Evolutionary conservation across 2,797 vertebrate genomes (phyloP), one percentile per base, ranked within the genome.

Genomic region (Apogon hyalosoma): DNA sequence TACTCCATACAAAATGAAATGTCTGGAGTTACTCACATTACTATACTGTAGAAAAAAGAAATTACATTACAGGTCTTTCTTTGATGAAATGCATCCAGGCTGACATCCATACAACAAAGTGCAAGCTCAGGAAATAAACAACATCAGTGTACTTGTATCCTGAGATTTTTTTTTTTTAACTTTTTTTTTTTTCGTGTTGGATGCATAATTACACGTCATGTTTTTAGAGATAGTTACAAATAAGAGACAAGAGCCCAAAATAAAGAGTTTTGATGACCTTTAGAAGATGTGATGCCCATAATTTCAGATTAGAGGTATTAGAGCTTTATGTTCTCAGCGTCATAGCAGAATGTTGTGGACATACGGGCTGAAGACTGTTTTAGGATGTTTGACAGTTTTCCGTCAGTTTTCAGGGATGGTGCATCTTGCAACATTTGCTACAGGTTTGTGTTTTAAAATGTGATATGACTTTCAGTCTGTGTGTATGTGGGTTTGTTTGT

Each of bases 31-130:
- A 14, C 4, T 24, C 8, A 49, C 7, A 1, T 11, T n/a, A 36
- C 19, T n/a, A 7, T 43, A 15, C 14, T 28, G 21, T 24, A 3
- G 5, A 28, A 21, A 18, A 15, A 9, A 14, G 31, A 47, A 70
- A 61, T 33, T 9, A n/a, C 28, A 63, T 75, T 46, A 24, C 36
- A 50, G 19, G 33, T 48, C 24, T 18, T 12, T 24, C 8, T 7
- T 8, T 3, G 1, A 28, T 48, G 41, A 56, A 62, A 57, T 69
- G 2, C 63, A 51, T 55, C 33, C 8, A 42, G 18, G 16, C 39
- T 18, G 59, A 67, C 73, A 66, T 71, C 54, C 46, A 46, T 12
- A 8, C 7, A 21, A 3, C 11, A 60, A 72, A 72, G 48, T 58
- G 61, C 48, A 65, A 70, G 56, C 60, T 52, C 16, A 16, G 31